Base-by-base conservation (phyloP, 2,797 vertebrate species). In the Oophaga sylvatica region DNA sequence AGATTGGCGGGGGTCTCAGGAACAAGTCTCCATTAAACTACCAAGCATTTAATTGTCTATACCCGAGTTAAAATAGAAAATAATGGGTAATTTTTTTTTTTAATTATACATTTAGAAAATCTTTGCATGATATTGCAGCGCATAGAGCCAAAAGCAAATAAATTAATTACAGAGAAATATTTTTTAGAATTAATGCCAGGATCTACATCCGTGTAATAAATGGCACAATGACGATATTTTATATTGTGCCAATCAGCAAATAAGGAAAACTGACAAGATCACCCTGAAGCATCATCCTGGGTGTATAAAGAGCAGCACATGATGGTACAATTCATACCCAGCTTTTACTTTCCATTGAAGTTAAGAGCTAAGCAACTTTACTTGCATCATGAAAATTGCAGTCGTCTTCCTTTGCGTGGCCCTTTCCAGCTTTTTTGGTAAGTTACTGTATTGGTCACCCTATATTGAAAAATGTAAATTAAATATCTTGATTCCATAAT, bases 181-280 rank as follows among this genome's bases (percentile, higher is more conserved):
- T 53, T 53, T 11, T 53, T 53, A 53, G 48, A 76, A 82, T 20
- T 56, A 82, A 56, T 68, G 12, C 19, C 45, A 68, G 26, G 56
- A 17, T 13, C 48, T 48, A 53, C 45, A 53, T 82, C 63, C 80
- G 56, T 31, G 41, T 82, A 29, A 68, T 29, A 67, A 26, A 16
- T 82, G 45, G 63, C 26, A 82, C 53, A 53, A 26, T 81, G 80
- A 82, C 80, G 56, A 82, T 68, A 48, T 68, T 29, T 29, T 11
- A 68, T 29, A 68, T 26, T 48, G 48, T 68, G 63, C 80, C 80
- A 82, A 82, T 82, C 45, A 82, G 56, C 80, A 82, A 82, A 82
- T 68, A 82, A 82, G 80, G 80, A 82, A 82, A 53, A 53, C 11
- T 17, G 80, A 82, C 80, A 82, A 82, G n/a, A 29, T 82, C 63